A percentile compares a stretch with the other conserved stretches of the same genome.
Evolutionary conservation across 2,888 invertebrate species (phyloP).

Genomic region (Megalurothrips usitatus): DNA sequence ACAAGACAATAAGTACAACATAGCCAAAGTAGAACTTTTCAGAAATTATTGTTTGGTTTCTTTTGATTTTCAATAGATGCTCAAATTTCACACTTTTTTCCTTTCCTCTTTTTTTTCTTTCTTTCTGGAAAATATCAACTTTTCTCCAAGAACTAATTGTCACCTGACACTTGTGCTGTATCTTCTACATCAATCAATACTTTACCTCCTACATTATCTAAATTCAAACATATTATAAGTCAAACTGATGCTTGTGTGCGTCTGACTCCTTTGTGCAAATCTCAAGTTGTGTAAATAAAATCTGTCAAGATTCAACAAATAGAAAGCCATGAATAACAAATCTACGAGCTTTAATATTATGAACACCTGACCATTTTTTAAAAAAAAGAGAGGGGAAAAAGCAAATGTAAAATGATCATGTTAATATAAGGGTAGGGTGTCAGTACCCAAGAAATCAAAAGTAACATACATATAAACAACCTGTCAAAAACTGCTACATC

Average conservation of each 20-base stretch:
- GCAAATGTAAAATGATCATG: neutral
- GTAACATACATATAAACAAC: neutral
- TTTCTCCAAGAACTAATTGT: neutral
- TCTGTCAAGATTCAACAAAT: slow-evolving; percentile 14
- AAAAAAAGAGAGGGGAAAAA: neutral
- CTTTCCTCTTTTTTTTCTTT: neutral
- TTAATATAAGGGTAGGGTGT: neutral
- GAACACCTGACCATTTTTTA: neutral
- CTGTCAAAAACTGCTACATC: slow-evolving; percentile 10
- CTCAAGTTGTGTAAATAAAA: slow-evolving; percentile 5
- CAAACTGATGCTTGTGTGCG: neutral
- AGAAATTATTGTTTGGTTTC: slow-evolving; percentile 6
- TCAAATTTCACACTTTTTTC: neutral
- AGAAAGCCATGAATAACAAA: slow-evolving; percentile 1
- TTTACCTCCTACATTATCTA: slow-evolving; percentile 4
- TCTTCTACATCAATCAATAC: neutral
- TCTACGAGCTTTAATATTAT: neutral
- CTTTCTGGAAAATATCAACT: neutral
- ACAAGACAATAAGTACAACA: neutral
- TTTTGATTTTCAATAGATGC: slow-evolving; percentile 13
- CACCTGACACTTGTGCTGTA: neutral
- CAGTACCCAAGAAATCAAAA: neutral
- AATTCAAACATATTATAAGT: neutral
- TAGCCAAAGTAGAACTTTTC: neutral
- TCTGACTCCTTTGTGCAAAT: neutral